Conservation (phyloP, 2,113 vertebrate genomes). For the Corythornis vintsioides region DNA sequence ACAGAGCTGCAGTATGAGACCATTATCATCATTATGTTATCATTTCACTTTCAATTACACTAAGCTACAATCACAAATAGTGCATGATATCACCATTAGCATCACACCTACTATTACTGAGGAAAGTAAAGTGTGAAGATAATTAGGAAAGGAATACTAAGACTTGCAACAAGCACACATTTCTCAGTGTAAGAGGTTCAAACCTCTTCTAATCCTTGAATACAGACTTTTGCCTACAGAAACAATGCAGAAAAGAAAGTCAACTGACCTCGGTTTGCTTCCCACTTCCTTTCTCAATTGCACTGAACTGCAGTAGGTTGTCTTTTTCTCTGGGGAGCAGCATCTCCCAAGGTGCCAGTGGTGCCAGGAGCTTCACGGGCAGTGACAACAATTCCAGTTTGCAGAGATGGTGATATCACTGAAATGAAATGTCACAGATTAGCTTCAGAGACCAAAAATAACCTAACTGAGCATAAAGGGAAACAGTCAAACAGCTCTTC, state of each 20-base stretch:
- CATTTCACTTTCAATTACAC: constrained; percentile 25
- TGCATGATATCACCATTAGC: background rate
- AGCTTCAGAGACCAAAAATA: background rate
- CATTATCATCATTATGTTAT: background rate
- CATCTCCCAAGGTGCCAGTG: background rate
- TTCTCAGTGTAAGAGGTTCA: background rate
- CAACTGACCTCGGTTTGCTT: background rate
- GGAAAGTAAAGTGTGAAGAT: background rate
- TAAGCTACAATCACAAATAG: background rate
- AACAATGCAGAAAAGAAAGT: background rate
- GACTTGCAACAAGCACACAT: background rate
- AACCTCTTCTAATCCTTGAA: background rate
- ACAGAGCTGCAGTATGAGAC: background rate
- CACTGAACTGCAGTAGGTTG: background rate
- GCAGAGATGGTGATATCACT: background rate
- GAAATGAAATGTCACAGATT: background rate
- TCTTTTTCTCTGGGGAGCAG: background rate
- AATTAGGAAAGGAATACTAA: background rate
- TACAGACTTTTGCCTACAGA: background rate
- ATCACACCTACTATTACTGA: background rate
- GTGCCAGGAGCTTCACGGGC: background rate
- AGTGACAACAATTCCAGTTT: background rate
- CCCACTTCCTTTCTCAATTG: background rate
- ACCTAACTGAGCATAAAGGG: background rate
- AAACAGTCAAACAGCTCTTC: background rate